Evolutionary conservation across 2,888 invertebrate genomes (phyloP), one percentile per base, ranked within the genome.

Genomic region (Protophormia terraenovae): DNA sequence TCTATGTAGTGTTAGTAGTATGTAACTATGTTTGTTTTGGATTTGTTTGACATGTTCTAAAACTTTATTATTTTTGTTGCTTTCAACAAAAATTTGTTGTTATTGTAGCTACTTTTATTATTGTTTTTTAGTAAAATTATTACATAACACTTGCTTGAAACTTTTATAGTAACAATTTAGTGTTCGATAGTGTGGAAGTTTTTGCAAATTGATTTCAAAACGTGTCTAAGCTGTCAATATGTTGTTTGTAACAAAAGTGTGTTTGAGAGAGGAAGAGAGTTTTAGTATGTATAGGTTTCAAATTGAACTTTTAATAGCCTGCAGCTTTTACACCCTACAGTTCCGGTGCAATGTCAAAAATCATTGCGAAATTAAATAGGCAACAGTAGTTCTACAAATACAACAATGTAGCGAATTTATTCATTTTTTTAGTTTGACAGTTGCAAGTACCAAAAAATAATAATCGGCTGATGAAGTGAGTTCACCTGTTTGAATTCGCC

Each of bases 151-250:
- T 76, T 60, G 32, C 47, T 29, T n/a, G 10, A 14, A 67, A 22
- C 24, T 72, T 77, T 67, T 58, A 55, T 45, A 45, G 5, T 47
- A 55, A 38, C 55, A 24, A 66, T 58, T 81, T 60, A 75, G 19
- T 73, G 66, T 72, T 60, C 60, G 60, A 67, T 72, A 76, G 84
- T 80, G 84, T 77, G 80, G 72, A 84, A 81, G 80, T 67, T 84
- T n/a, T 76, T 80, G 16, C 16, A 79, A 84, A 80, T 84, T 84
- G 66, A 67, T 80, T 84, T 84, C 41, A 32, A 66, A 76, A 67
- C 50, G 69, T 84, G 71, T 80, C 50, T 38, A 12, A 6, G 27
- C 72, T 38, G 38, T 66, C 67, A 73, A 79, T 47, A 53, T 41
- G 27, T 64, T 38, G 32, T 19, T 12, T 6, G 19, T 19, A 16